These are phyloP conservation scores for Leptonema lineaticorne DNA, from an alignment of 1,140 invertebrate genomes.

Conservation along the genomic window DNA sequence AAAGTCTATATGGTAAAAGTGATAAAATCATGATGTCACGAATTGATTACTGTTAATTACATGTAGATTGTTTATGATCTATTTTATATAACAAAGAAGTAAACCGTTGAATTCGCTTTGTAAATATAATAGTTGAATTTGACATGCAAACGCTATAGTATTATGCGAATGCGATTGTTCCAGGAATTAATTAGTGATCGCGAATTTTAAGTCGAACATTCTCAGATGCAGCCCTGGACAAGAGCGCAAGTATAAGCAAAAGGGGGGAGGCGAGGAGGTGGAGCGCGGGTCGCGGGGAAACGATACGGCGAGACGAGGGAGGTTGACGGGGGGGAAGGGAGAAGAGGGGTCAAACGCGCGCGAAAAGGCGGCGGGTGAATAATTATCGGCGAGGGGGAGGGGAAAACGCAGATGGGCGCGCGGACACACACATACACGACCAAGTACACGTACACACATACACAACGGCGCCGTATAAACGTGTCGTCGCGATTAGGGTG, in stretches of 20 bases:
- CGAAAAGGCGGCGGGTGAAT: conserved; percentile 38
- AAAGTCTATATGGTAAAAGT: no score
- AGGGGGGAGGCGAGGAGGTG: background rate
- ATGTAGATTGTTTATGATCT: no score
- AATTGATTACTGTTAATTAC: no score
- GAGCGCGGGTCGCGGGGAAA: conserved; percentile 1
- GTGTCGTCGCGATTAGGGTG: no score
- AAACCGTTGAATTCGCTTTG: no score
- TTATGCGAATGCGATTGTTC: no score
- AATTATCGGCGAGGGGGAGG: conserved; percentile 32
- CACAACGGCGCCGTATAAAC: no score
- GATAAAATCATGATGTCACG: no score
- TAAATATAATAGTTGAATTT: no score
- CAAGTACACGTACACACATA: background rate
- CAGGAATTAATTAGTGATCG: no score
- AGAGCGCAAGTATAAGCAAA: background rate
- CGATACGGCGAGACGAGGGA: background rate
- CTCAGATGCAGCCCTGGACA: conserved; percentile 26
- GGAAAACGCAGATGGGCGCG: conserved; percentile 18
- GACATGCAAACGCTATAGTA: no score
- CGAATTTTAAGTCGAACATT: background rate
- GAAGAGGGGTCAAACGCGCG: background rate
- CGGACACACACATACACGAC: background rate
- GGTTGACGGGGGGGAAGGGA: background rate
- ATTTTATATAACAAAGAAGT: no score